phyloP scores from a whole-genome alignment of 2,113 vertebrate species.

The Petaurus breviceps region DNA sequence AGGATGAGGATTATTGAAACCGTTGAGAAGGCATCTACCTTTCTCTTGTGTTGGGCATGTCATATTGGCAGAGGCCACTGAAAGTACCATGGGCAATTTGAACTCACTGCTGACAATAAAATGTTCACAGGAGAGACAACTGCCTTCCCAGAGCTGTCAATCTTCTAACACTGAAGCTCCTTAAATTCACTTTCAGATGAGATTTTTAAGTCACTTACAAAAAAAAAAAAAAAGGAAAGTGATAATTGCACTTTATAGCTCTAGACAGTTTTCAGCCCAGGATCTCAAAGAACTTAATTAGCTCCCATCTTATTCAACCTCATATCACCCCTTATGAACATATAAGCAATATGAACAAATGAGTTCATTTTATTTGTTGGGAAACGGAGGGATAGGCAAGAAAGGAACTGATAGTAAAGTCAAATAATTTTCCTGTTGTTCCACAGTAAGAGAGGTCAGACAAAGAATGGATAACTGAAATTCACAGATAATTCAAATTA shows the following conservation, averaged over 20 bases:
- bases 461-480: neutral
- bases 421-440: neutral
- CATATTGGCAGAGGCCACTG: conserved; percentile 25
- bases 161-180: conserved; percentile 58
- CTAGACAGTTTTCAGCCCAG: conserved; percentile 53
- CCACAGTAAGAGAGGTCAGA: neutral
- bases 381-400: conserved; percentile 38
- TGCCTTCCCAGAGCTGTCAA: conserved; percentile 75
- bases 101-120: conserved; percentile 27
- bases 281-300: conserved; percentile 47
- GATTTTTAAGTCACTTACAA: conserved; percentile 69
- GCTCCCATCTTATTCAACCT: conserved; percentile 50
- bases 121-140: conserved; percentile 59
- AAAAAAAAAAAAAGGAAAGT: conserved; percentile 47
- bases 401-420: neutral
- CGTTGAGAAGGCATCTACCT: neutral
- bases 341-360: neutral
- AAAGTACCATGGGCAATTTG: conserved; percentile 3
- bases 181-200: conserved; percentile 69
- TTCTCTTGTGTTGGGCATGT: neutral
- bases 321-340: conserved; percentile 47
- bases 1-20: rapidly evolving
- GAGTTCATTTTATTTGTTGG: neutral
- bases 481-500: neutral
- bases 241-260: conserved; percentile 61